Percentiles rank a stretch among this genome's conserved stretches.
Conservation (phyloP, 2,888 invertebrate genomes). For the Cephus pygmeus region DNA sequence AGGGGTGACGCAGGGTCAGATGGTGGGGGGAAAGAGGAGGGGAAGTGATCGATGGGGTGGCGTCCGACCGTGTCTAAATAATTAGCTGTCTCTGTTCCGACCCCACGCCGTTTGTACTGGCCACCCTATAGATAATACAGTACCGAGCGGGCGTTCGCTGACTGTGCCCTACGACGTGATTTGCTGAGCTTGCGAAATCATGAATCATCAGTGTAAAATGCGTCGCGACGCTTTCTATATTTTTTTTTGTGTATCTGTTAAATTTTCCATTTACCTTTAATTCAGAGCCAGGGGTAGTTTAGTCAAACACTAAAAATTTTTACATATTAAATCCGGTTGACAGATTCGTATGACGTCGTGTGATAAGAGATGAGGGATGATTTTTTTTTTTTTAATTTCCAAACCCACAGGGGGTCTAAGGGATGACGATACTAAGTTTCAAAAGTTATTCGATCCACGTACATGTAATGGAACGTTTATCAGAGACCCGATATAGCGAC, state of each 20-base stretch:
- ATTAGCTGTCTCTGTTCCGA: slow-evolving; percentile 64
- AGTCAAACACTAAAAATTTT: too few species aligned
- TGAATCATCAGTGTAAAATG: slow-evolving; percentile 32
- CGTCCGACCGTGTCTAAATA: slow-evolving; percentile 65
- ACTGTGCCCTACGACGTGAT: slow-evolving; percentile 41
- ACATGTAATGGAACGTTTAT: too few species aligned
- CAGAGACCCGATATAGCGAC: too few species aligned
- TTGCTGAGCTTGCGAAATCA: slow-evolving; percentile 32
- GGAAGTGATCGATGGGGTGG: slow-evolving; percentile 62
- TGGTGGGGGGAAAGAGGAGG: slow-evolving; percentile 40
- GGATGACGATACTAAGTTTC: too few species aligned
- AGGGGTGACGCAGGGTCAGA: slow-evolving; percentile 21
- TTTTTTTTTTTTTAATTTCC: too few species aligned
- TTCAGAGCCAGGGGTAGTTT: too few species aligned
- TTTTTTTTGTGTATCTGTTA: too few species aligned
- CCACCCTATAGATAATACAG: slow-evolving; percentile 54
- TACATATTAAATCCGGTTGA: not conserved
- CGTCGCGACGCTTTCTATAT: not conserved
- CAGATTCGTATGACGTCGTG: not conserved
- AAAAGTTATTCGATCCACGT: too few species aligned
- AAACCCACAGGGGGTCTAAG: too few species aligned
- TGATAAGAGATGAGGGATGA: too few species aligned
- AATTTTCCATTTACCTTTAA: too few species aligned
- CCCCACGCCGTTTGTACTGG: slow-evolving; percentile 61
- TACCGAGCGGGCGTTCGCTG: slow-evolving; percentile 42